These are phyloP conservation scores for Lepidurus couesii DNA, from an alignment of 1,140 invertebrate genomes.

Conservation along the genomic window DNA sequence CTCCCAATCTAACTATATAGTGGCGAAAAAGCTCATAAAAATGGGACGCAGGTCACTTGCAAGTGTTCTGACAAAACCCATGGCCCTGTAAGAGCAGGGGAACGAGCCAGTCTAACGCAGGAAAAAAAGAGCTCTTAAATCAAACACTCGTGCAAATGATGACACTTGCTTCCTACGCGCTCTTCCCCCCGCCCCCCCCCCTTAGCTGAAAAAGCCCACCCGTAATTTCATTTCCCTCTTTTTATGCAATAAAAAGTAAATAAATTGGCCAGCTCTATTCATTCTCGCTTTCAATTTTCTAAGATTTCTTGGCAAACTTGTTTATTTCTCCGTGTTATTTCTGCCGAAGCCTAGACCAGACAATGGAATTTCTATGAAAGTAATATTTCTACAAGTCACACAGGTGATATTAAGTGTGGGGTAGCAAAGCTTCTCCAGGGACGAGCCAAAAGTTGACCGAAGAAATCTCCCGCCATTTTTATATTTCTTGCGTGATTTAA, in stretches of 20 bases:
- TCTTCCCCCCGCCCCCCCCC: background rate
- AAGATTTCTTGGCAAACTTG: too few species aligned
- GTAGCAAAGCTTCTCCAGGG: too few species aligned
- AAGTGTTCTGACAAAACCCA: background rate
- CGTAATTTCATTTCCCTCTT: background rate
- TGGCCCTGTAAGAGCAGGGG: background rate
- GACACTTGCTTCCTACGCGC: background rate
- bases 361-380: too few species aligned
- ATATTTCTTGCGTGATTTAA: too few species aligned
- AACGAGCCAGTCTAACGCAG: background rate
- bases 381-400: too few species aligned
- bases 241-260: background rate
- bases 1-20: background rate
- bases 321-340: too few species aligned
- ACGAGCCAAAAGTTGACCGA: too few species aligned
- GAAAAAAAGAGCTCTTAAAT: background rate
- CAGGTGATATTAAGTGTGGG: too few species aligned
- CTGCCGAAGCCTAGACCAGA: too few species aligned
- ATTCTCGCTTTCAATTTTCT: too few species aligned
- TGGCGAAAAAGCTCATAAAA: background rate
- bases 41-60: constrained; percentile 13
- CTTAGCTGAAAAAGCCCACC: background rate
- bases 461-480: too few species aligned
- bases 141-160: constrained; percentile 15
- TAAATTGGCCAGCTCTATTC: too few species aligned